Evolutionary conservation across 1,140 invertebrate genomes (phyloP).

Genomic region (Achatina immaculata): DNA sequence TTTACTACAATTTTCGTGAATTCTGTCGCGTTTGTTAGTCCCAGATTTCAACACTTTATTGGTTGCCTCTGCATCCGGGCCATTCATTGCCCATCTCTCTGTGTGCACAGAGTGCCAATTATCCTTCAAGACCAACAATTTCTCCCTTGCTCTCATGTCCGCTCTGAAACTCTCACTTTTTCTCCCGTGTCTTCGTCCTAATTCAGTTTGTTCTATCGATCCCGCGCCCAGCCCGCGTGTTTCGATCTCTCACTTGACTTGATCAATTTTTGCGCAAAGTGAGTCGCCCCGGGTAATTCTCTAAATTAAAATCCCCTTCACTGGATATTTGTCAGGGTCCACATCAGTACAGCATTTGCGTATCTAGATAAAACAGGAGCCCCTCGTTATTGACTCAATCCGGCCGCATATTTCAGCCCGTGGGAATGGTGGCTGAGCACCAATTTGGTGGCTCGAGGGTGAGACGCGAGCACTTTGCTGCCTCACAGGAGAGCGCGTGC

Average conservation of each 20-base stretch:
- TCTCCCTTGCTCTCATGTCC: background rate
- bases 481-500: background rate
- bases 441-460: background rate
- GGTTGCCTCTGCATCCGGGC: background rate
- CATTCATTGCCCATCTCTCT: background rate
- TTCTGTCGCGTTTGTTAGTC: no score
- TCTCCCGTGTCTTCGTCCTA: background rate
- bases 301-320: constrained; percentile 35
- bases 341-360: constrained; percentile 22
- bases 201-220: constrained; percentile 5
- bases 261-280: background rate
- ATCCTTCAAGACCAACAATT: background rate
- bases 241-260: background rate
- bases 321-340: constrained; percentile 19
- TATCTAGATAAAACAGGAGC: constrained; percentile 26
- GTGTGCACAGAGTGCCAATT: background rate
- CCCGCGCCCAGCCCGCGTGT: background rate
- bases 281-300: constrained; percentile 24
- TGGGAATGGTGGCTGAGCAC: constrained; percentile 24
- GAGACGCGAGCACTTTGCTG: background rate
- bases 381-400: constrained; percentile 28
- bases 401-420: constrained; percentile 17
- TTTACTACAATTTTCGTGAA: no score
- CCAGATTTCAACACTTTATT: background rate
- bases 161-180: background rate